These are phyloP conservation scores for Prunella himalayana DNA, from an alignment of 2,113 vertebrate genomes.

Conservation along the genomic window DNA sequence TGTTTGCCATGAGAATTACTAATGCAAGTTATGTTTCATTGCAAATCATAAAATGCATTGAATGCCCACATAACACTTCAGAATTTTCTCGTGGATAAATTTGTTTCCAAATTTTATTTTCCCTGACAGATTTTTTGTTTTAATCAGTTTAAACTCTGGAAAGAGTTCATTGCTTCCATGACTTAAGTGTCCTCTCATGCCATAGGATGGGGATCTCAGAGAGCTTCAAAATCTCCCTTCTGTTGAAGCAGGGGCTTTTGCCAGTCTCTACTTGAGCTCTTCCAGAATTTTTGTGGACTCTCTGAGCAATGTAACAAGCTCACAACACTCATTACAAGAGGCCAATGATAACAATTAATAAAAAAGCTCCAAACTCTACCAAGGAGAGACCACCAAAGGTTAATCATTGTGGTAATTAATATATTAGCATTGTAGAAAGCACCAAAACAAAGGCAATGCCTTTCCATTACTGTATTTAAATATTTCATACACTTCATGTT, in stretches of 20 bases:
- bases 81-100: neutral
- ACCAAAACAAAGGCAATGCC: neutral
- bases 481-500: neutral
- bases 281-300: conserved; percentile 8
- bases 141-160: neutral
- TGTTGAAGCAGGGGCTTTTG: neutral
- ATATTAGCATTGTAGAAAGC: neutral
- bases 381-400: neutral
- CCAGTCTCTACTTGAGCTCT: neutral
- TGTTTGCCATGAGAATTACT: neutral
- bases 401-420: conserved; percentile 12
- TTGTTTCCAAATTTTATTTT: neutral
- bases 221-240: neutral
- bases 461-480: neutral
- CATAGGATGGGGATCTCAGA: neutral
- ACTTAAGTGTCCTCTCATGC: neutral
- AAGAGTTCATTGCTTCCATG: neutral
- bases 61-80: neutral
- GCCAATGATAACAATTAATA: neutral
- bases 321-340: neutral
- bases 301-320: neutral
- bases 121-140: neutral
- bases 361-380: neutral
- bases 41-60: neutral
- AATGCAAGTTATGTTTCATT: neutral